Evolutionary conservation across 2,888 invertebrate genomes (phyloP), one percentile per base, ranked within the genome.

Genomic region (Petrolisthes manimaculis): DNA sequence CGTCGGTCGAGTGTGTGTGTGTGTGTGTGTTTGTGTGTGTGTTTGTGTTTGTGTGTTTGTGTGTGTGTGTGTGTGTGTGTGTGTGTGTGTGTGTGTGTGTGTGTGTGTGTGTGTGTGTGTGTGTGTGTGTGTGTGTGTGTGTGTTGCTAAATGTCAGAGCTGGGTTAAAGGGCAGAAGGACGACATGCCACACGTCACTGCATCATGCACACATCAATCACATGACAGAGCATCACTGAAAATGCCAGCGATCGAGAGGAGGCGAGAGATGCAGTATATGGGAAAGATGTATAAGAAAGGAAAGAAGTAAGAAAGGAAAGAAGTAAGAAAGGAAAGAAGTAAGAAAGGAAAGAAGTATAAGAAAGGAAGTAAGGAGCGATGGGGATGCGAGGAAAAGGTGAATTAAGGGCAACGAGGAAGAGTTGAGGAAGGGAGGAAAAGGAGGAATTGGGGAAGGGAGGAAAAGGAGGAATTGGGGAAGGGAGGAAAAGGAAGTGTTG

Each of bases 141-240:
- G 24, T 77, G 77, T 5, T 51, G 37, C 12, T 79, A 79, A 79
- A 79, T 79, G 79, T 53, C 79, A 79, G 9, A 5, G 79, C 14
- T 53, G 54, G 54, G 79, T n/a, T 4, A 79, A 3, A 79, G 53
- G 54, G 18, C 54, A 71, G 79, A 14, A 54, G 71, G 71, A 71
- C 71, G n/a, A n/a, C 37, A 79, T n/a, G 80, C 79, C n/a, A n/a
- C 71, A 12, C 9, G 71, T n/a, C 71, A 12, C n/a, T 71, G 67
- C 78, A 86, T 83, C 83, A 86, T 86, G 83, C 83, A 83, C 67
- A 53, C 67, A 78, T 67, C 86, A 86, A 86, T 86, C 86, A 83
- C 86, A 67, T 86, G 83, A 79, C 82, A 74, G 78, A 83, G 83
- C 77, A 83, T 67, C 86, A 37, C 14, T 83, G 86, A 77, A 86